Evolutionary conservation across 2,113 vertebrate species (phyloP).

Genomic region (Mastomys natalensis): DNA sequence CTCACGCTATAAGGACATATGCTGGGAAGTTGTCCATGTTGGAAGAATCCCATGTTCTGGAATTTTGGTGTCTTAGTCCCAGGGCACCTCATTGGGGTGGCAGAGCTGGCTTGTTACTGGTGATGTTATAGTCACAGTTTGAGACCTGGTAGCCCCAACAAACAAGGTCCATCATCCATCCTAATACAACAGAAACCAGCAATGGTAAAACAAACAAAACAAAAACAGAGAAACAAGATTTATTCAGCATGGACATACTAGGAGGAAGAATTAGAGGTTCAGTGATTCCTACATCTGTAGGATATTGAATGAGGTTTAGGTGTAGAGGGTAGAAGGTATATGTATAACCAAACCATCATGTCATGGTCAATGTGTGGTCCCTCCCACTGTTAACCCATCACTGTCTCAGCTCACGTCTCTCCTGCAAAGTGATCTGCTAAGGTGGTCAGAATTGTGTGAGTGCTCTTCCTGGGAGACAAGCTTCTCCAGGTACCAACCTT

Average conservation of each 20-base stretch:
- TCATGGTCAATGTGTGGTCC: neutral
- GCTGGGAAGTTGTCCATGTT: neutral
- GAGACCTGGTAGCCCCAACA: neutral
- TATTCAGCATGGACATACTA: neutral
- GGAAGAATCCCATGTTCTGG: no score
- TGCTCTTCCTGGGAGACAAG: neutral
- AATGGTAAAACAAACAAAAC: neutral
- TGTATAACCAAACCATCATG: no score
- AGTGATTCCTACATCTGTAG: neutral
- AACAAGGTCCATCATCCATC: neutral
- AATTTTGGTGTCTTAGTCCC: neutral
- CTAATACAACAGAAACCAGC: neutral
- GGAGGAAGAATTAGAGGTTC: neutral
- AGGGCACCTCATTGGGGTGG: fast-evolving
- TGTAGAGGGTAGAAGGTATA: no score
- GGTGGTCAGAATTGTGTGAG: neutral
- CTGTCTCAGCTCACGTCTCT: neutral
- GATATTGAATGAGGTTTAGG: neutral
- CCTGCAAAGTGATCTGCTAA: neutral
- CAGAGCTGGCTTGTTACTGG: neutral
- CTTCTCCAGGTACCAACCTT: neutral
- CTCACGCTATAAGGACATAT: neutral
- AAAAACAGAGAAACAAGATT: neutral
- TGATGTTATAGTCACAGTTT: neutral
- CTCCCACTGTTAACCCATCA: neutral